Evolutionary conservation across 2,888 invertebrate species (phyloP).

Genomic region (Callyntrura sp.): DNA sequence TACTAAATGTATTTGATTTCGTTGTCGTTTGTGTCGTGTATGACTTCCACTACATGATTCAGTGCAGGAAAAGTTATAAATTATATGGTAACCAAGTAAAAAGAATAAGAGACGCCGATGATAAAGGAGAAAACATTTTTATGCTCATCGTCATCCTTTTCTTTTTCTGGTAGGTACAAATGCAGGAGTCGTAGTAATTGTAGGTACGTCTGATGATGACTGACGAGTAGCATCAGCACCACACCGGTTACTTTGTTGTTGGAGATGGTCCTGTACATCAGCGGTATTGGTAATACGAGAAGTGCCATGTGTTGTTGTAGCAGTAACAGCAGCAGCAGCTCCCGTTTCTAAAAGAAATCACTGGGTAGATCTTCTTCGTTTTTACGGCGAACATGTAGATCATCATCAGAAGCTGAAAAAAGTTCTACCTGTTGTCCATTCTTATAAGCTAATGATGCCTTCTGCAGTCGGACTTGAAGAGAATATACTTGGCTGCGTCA

Average conservation of each 20-base stretch:
- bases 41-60: constrained; percentile 21
- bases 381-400: constrained; percentile 55
- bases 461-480: background rate
- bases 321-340: background rate
- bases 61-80: background rate
- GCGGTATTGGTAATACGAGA: background rate
- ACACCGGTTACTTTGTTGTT: background rate
- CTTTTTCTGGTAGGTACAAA: constrained; percentile 3
- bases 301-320: too few relatives aligned
- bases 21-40: background rate
- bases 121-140: background rate
- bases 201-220: constrained; percentile 8
- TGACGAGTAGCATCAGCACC: background rate
- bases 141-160: constrained; percentile 36
- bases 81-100: background rate
- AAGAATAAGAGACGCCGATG: background rate
- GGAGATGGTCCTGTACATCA: background rate
- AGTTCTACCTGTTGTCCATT: background rate
- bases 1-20: background rate
- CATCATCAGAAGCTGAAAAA: constrained; percentile 46
- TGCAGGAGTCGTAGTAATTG: constrained; percentile 32
- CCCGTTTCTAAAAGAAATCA: background rate
- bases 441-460: background rate
- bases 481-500: background rate
- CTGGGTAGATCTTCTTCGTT: constrained; percentile 52